Percentiles rank a stretch among this genome's conserved stretches.
Conservation (phyloP, 2,888 invertebrate genomes). For the Schizaphis graminum region DNA sequence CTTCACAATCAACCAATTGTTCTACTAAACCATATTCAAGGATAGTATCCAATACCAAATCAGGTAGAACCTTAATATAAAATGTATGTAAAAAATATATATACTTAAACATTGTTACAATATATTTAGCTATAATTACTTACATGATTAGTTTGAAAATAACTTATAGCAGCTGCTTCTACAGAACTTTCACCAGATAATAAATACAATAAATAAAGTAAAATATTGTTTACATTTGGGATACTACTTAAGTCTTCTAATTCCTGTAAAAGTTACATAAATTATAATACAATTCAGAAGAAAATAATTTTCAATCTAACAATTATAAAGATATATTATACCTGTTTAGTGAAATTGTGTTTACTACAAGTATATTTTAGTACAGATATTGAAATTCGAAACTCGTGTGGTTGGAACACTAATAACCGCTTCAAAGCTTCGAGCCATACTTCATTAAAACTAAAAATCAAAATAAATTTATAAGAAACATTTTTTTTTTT, state of each 20-base stretch:
- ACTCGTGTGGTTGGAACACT: constrained; percentile 30
- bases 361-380: constrained; percentile 53
- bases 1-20: constrained; percentile 49
- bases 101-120: not conserved
- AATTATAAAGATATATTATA: not conserved
- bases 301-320: not conserved
- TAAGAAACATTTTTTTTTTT: not conserved
- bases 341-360: constrained; percentile 51
- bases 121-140: not conserved
- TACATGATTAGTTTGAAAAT: constrained; percentile 48
- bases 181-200: constrained; percentile 58
- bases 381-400: constrained; percentile 44
- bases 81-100: not conserved
- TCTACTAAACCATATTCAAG: constrained; percentile 61
- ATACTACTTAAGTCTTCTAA: constrained; percentile 41
- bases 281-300: not conserved
- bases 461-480: constrained; percentile 17
- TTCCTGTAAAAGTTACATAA: constrained; percentile 37
- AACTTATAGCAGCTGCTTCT: constrained; percentile 45
- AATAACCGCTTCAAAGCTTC: constrained; percentile 38
- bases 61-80: constrained; percentile 45
- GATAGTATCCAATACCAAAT: constrained; percentile 60
- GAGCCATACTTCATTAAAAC: constrained; percentile 46
- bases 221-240: constrained; percentile 15
- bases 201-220: constrained; percentile 55